A percentile compares a stretch with the other conserved stretches of the same genome.
phyloP scores from a whole-genome alignment of 1,140 invertebrate genomes.

The Dufourea novaeangliae region DNA sequence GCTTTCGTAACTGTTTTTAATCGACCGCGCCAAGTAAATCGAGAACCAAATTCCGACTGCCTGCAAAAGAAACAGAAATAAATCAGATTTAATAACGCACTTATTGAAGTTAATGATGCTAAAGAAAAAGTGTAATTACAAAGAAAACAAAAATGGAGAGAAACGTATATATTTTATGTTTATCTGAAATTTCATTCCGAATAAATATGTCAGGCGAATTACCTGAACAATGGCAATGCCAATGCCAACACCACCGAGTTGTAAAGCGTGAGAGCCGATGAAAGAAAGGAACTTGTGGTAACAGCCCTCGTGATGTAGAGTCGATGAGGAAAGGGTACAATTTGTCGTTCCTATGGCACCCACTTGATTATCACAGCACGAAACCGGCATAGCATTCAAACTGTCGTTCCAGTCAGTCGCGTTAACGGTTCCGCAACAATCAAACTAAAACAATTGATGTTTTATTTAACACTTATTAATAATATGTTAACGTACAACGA shows the following conservation, averaged over 20 bases:
- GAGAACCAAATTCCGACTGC: conserved; percentile 86
- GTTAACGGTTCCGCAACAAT: conserved; percentile 87
- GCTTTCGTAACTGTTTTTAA: conserved; percentile 84
- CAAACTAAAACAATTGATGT: conserved; percentile 81
- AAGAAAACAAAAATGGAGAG: too few species aligned
- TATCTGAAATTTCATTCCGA: too few species aligned
- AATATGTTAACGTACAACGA: too few species aligned
- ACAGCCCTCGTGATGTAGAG: conserved; percentile 82
- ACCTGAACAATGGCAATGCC: conserved; percentile 90
- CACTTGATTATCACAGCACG: conserved; percentile 83
- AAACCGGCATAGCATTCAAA: conserved; percentile 81
- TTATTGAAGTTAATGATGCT: too few species aligned
- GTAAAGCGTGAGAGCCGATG: conserved; percentile 86
- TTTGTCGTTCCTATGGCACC: conserved; percentile 77
- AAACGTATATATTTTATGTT: too few species aligned
- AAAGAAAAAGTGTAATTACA: too few species aligned
- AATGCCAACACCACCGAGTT: conserved; percentile 88
- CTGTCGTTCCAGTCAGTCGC: conserved; percentile 84
- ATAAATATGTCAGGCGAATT: conserved; percentile 35
- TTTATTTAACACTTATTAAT: not conserved
- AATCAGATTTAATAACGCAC: not conserved
- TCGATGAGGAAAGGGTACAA: conserved; percentile 71
- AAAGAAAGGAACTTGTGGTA: conserved; percentile 82
- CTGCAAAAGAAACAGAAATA: conserved; percentile 74
- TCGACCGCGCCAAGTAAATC: conserved; percentile 84